Base-by-base conservation (phyloP, 1,140 invertebrate species). In the Copidosoma floridanum region DNA sequence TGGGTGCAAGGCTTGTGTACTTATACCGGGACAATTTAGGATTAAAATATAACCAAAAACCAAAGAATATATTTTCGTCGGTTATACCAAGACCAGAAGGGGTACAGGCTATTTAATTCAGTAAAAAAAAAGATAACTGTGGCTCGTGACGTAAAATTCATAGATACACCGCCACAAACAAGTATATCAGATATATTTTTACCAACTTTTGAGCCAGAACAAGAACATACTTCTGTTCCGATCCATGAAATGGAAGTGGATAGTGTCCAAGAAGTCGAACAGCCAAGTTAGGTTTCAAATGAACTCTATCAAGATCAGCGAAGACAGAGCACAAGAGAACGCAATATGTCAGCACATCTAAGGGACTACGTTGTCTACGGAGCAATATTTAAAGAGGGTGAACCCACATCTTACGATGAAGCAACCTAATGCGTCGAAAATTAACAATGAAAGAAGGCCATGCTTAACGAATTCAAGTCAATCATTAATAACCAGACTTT, bases 391-490 rank as follows among this genome's bases (percentile, higher is more conserved):
- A 6, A 41, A 20, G 8, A 6, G 6, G 4, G 16, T 11, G 40
- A 41, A 41, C 40, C 40, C 5, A 20, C 6, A 41, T n/a, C 48
- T 4, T 29, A 54, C 52, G 35, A 66, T 61, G 61, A 70, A 56
- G 65, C 65, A 12, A 23, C 65, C 3, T 23, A 20, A 3, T 48
- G 53, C 18, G 3, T 12, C 38, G 38, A 66, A 3, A 12, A 23
- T 24, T 21, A 53, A 18, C 16, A 64, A 27, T 78, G 76, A 74
- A 61, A 64, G 50, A 51, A 57, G 37, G 73, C 74, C 7, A 76
- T 74, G 56, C 14, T 55, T 10, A 58, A 70, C 11, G 70, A 74
- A 65, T 62, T 71, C 16, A 18, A 53, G 1, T 41, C 20, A 2
- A 11, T 61, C 35, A 37, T 44, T 2, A 43, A 59, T 23, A 59